Base-by-base conservation (phyloP, 2,113 vertebrate species). In the Camelus bactrianus region DNA sequence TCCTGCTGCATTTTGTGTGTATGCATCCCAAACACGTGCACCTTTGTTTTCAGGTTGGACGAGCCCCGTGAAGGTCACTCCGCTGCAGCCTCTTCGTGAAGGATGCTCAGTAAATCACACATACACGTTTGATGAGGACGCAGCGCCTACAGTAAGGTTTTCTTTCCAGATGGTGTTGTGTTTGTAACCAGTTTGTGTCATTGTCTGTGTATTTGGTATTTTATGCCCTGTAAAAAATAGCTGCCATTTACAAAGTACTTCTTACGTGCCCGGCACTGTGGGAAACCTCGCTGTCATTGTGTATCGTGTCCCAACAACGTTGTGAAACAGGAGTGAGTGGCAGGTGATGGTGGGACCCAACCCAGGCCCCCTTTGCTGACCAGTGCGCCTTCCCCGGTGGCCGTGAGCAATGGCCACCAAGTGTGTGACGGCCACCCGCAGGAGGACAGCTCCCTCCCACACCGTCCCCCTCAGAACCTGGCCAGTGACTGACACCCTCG, bases 21-120 rank as follows among this genome's bases (percentile, higher is more conserved):
- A 35, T 56, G n/a, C 56, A 79, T 79, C 17, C 19, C 88, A 28
- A 48, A 50, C 38, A 24, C 54, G 42, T 32, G 1, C 15, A 26
- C 20, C 89, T 20, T 69, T 94, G 89, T 80, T 98, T 98, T 67
- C 94, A 99, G 98, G 97, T 96, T 98, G 98, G 98, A 98, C 98
- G 72, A 98, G 97, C 67, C 82, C 97, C 32, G 6, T 38, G 76
- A 96, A 95, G 95, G 97, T 98, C 73, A 94, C 22, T 38, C 88
- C 94, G 73, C 26, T n/a, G 50, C 73, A 79, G 64, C 50, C 30
- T 32, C 89, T 35, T 79, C 95, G 35, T 15, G 86, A 89, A 94
- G 48, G 12, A 19, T 56, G 50, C 85, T 82, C 95, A 26, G 0
- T 95, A 50, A 94, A 70, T 16, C 32, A 22, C 58, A 42, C 8